A percentile compares a stretch with the other conserved stretches of the same genome.
These are phyloP conservation scores for Zaprionus africanus DNA, from an alignment of 1,140 invertebrate genomes.

Conservation along the genomic window DNA sequence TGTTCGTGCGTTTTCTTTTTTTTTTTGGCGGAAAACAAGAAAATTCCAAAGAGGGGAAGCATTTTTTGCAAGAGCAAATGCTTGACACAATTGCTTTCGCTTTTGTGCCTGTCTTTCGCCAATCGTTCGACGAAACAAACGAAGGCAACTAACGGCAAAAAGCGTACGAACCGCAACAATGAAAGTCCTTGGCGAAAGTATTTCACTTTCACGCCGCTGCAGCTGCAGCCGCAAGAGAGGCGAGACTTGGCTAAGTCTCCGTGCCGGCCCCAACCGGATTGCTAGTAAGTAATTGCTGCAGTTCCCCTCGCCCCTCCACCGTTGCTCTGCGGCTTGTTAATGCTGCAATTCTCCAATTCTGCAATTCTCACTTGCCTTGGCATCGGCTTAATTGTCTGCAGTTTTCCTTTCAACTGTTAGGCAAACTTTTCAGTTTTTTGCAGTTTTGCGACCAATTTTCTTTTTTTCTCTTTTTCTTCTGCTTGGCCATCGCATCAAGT, in stretches of 20 bases:
- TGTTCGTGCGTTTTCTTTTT: slow-evolving; percentile 10
- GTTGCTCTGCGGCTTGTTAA: slow-evolving; percentile 14
- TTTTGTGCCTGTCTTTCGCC: slow-evolving; percentile 28
- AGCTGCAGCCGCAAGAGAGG: slow-evolving; percentile 61
- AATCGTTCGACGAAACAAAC: slow-evolving; percentile 61
- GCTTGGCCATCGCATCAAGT: slow-evolving; percentile 21
- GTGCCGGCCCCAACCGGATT: slow-evolving; percentile 60
- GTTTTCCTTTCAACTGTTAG: slow-evolving; percentile 63
- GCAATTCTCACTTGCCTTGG: not conserved
- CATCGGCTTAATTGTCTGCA: slow-evolving; percentile 74
- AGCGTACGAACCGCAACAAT: slow-evolving; percentile 64
- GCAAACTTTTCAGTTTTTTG: slow-evolving; percentile 30
- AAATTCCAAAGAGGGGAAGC: slow-evolving; percentile 34
- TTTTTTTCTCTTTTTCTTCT: slow-evolving; percentile 16
- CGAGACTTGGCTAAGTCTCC: slow-evolving; percentile 59
- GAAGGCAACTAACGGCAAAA: slow-evolving; percentile 36
- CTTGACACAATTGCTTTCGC: slow-evolving; percentile 68
- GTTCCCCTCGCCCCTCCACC: slow-evolving; percentile 53
- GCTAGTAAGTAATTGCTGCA: slow-evolving; percentile 79
- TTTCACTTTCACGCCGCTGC: slow-evolving; percentile 78
- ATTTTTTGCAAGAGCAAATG: slow-evolving; percentile 43
- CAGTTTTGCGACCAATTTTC: not conserved
- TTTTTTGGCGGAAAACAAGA: slow-evolving; percentile 23
- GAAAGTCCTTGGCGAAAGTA: slow-evolving; percentile 76
- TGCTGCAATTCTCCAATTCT: slow-evolving; percentile 12